These are phyloP conservation scores for Parelbella ahira DNA, from an alignment of 2,888 invertebrate species.

Conservation along the genomic window DNA sequence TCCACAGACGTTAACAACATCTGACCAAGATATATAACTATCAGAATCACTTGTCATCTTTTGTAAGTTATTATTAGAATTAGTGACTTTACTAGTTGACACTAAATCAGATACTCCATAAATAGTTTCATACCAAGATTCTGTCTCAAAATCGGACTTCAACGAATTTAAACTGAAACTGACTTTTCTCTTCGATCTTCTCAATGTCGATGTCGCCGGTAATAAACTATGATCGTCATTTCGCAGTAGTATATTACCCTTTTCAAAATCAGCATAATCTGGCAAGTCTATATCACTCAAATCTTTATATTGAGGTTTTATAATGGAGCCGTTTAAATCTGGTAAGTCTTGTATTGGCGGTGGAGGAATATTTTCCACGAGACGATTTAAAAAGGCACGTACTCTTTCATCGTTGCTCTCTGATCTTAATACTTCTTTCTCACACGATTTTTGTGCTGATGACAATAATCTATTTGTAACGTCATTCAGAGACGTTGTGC, in stretches of 20 bases:
- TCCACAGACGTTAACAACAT: slow-evolving; percentile 52
- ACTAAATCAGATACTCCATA: slow-evolving; percentile 57
- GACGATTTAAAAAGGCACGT: slow-evolving; percentile 51
- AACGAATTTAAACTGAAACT: slow-evolving; percentile 46
- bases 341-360: slow-evolving; percentile 49
- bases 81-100: slow-evolving; percentile 24
- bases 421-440: neutral
- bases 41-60: slow-evolving; percentile 32
- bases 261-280: slow-evolving; percentile 58
- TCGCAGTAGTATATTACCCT: slow-evolving; percentile 41
- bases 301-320: slow-evolving; percentile 30
- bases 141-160: slow-evolving; percentile 40
- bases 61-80: slow-evolving; percentile 28
- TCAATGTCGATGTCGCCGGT: slow-evolving; percentile 57
- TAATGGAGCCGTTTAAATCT: slow-evolving; percentile 32
- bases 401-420: slow-evolving; percentile 47
- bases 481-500: slow-evolving; percentile 39
- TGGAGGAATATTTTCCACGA: slow-evolving; percentile 58
- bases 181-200: slow-evolving; percentile 45
- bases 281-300: slow-evolving; percentile 49
- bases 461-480: slow-evolving; percentile 42
- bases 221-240: slow-evolving; percentile 34
- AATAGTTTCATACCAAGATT: slow-evolving; percentile 64
- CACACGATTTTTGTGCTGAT: slow-evolving; percentile 33
- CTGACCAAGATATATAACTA: slow-evolving; percentile 54